Evolutionary conservation across 2,797 vertebrate species (phyloP).

Genomic region (Amniataba percoides): DNA sequence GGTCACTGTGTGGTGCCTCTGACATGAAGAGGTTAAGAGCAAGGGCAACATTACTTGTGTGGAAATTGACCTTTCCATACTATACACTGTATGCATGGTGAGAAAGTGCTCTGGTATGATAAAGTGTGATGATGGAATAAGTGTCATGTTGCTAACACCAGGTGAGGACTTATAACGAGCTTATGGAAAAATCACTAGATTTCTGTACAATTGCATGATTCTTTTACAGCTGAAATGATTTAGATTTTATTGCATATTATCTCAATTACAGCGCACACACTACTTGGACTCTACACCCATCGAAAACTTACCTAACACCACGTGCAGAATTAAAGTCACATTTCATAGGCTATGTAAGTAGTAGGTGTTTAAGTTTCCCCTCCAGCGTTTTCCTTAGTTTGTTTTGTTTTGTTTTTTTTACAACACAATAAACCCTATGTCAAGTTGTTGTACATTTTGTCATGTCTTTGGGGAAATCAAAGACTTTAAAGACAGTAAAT

Average conservation of each 20-base stretch:
- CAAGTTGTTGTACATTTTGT: conserved; percentile 68
- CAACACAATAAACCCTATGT: conserved; percentile 54
- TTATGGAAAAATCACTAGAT: neutral
- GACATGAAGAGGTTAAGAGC: neutral
- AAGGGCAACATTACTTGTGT: conserved; percentile 9
- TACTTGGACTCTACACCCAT: neutral
- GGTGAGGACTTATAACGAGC: neutral
- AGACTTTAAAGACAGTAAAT: conserved; percentile 85
- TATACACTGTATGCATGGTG: neutral
- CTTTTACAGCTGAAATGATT: neutral
- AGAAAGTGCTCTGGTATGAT: conserved; percentile 2
- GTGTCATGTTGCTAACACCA: conserved; percentile 5
- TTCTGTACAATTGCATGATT: neutral
- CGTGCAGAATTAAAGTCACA: conserved; percentile 13
- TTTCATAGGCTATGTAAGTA: conserved; percentile 18
- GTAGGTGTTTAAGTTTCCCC: conserved; percentile 31
- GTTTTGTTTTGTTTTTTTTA: conserved; percentile 10
- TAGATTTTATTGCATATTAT: neutral
- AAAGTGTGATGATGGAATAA: conserved; percentile 2
- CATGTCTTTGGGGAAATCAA: conserved; percentile 81
- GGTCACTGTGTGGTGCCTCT: neutral
- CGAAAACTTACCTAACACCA: neutral
- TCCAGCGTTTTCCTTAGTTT: conserved; percentile 26
- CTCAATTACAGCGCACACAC: neutral
- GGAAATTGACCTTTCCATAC: neutral